Percentiles rank a stretch among this genome's conserved stretches.
Conservation (phyloP, 2,797 vertebrate species). For the Sebastes iracundus region DNA sequence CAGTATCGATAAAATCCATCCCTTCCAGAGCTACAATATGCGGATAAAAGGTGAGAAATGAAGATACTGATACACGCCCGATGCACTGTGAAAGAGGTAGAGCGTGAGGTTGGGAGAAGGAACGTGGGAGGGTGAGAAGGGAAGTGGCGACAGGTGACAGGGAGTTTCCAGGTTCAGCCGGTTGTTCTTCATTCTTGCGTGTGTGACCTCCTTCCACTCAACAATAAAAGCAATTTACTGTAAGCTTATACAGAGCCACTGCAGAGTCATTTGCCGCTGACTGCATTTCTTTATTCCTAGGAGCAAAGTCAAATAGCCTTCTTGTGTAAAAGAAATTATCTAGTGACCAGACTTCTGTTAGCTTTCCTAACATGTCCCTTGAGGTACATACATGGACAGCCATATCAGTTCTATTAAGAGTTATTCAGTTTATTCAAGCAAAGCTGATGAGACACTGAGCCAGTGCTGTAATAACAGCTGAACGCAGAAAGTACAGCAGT, state of each 20-base stretch:
- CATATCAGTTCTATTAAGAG: not conserved
- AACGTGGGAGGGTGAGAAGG: not conserved
- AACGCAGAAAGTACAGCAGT: not conserved
- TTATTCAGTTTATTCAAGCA: not conserved
- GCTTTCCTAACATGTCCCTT: not conserved
- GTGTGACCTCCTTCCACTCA: constrained; percentile 24
- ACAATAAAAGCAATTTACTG: constrained; percentile 34
- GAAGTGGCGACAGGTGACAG: not conserved
- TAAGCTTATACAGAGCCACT: constrained; percentile 1
- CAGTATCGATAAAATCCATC: not conserved
- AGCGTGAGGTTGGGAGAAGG: not conserved
- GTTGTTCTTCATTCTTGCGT: constrained; percentile 54
- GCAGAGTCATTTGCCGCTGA: constrained; percentile 29
- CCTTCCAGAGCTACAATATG: not conserved
- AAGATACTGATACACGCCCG: not conserved
- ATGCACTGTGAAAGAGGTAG: not conserved
- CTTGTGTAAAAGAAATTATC: constrained; percentile 31
- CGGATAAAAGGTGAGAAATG: not conserved
- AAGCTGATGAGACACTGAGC: constrained; percentile 5
- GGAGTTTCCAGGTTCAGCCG: constrained; percentile 21
- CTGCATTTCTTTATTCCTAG: constrained; percentile 15
- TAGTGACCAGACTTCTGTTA: constrained; percentile 2
- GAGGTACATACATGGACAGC: not conserved
- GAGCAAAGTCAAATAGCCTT: constrained; percentile 26
- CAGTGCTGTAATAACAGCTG: not conserved